Base-by-base conservation (phyloP, 2,797 vertebrate species). In the Acridotheres tristis region DNA sequence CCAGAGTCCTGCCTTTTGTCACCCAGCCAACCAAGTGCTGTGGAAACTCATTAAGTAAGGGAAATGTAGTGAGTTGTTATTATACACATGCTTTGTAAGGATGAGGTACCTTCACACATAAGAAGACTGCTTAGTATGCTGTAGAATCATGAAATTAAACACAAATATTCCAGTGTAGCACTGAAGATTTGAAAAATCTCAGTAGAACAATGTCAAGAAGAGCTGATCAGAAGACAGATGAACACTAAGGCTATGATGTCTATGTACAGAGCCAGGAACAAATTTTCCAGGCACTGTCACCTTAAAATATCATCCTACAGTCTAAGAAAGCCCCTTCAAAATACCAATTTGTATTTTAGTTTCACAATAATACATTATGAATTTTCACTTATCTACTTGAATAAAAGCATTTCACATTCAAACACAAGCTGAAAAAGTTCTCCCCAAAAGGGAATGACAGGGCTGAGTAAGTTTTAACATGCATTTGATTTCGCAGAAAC, bases 301-400 rank as follows among this genome's bases (percentile, higher is more conserved):
- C 53, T 93, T 88, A 96, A 96, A 97, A 92, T 74, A 96, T 68
- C 59, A 86, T 30, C 53, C 26, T 50, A 53, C 32, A 42, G 57
- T 21, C 51, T 84, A 80, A 77, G 9, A 25, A 93, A 86, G 48
- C 22, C 61, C 89, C 83, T 83, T 82, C 81, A 92, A 91, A 96
- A 83, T 5, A 65, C 29, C 71, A 55, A 4, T 68, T 69, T 50
- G 10, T 30, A 54, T 40, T 87, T 71, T 40, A 58, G 7, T 40
- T 91, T 91, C 40, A 82, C 22, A 80, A 61, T 22, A 66, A 53
- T 38, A 72, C 10, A 53, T 78, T 51, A 67, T 25, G 20, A 77
- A 66, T 78, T 66, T 84, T 86, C 42, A 75, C 17, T 75, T 57
- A 45, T 23, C 11, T 68, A 75, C 26, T 3, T 65, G 25, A 80